These are phyloP conservation scores for Eonycteris spelaea DNA, from an alignment of 2,113 vertebrate species.

Conservation along the genomic window DNA sequence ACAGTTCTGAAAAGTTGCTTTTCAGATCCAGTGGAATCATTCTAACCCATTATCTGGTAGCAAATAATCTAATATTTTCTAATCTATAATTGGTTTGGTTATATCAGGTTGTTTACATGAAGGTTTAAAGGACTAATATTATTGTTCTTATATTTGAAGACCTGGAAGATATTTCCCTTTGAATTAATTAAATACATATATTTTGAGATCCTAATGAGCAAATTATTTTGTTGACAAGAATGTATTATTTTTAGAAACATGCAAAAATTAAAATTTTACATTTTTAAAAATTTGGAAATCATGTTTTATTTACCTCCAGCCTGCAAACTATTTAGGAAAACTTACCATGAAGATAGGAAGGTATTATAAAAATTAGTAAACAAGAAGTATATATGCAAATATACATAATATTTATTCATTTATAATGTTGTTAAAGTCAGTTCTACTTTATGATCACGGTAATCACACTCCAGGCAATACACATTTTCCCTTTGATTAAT, in stretches of 20 bases:
- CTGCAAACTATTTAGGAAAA: background rate
- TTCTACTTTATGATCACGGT: constrained; percentile 72
- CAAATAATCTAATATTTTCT: background rate
- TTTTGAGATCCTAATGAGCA: background rate
- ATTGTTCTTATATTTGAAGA: background rate
- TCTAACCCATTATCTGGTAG: background rate
- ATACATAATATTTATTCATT: constrained; percentile 63
- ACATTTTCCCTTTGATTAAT: constrained; percentile 74
- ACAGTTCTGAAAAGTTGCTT: background rate
- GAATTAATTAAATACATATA: background rate
- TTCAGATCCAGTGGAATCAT: background rate
- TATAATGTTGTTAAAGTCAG: constrained; percentile 55
- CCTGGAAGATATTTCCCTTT: background rate
- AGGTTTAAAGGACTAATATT: background rate
- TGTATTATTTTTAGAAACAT: background rate
- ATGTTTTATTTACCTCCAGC: background rate
- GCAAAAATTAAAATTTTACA: background rate
- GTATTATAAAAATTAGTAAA: constrained; percentile 45
- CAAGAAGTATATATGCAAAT: constrained; percentile 1
- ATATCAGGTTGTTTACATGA: background rate
- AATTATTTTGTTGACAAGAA: background rate
- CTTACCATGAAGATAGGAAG: constrained; percentile 45
- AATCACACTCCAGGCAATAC: constrained; percentile 51
- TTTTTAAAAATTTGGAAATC: background rate
- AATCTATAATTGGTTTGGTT: background rate